A percentile compares a stretch with the other conserved stretches of the same genome.
Evolutionary conservation across 1,140 invertebrate species (phyloP).

Genomic region (Neotoxoptera formosana): DNA sequence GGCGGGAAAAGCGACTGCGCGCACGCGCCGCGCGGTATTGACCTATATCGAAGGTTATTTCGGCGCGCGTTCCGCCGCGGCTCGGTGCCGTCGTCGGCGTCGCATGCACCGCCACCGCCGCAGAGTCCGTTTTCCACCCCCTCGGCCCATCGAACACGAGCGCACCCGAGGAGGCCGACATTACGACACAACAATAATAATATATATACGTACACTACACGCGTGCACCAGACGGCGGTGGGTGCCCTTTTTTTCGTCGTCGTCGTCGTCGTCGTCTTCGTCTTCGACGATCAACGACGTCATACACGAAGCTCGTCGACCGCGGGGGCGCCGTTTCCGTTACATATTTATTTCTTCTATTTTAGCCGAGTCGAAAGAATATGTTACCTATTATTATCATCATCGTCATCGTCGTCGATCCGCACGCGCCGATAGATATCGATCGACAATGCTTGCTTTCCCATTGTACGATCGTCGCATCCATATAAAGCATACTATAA

Average conservation of each 20-base stretch:
- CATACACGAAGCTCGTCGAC: neutral
- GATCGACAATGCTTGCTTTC: no score
- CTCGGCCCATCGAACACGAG: neutral
- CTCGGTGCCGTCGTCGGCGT: constrained; percentile 30
- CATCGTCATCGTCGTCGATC: neutral
- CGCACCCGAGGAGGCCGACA: neutral
- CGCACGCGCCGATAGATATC: neutral
- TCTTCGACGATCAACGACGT: neutral
- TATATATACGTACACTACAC: neutral
- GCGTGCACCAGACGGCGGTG: neutral
- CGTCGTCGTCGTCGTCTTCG: no score
- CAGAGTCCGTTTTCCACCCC: neutral
- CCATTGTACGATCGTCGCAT: no score
- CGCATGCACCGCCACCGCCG: neutral
- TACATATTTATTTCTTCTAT: neutral
- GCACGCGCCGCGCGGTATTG: constrained; percentile 51
- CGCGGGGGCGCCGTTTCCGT: neutral
- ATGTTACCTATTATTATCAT: neutral
- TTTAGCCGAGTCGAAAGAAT: neutral
- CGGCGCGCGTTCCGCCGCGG: constrained; percentile 18
- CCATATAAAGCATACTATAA: no score
- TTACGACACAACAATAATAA: neutral
- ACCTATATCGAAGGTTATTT: constrained; percentile 58
- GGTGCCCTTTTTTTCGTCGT: neutral
- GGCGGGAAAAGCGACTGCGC: neutral